Evolutionary conservation across 2,113 vertebrate genomes (phyloP).

Genomic region (Picathartes gymnocephalus): DNA sequence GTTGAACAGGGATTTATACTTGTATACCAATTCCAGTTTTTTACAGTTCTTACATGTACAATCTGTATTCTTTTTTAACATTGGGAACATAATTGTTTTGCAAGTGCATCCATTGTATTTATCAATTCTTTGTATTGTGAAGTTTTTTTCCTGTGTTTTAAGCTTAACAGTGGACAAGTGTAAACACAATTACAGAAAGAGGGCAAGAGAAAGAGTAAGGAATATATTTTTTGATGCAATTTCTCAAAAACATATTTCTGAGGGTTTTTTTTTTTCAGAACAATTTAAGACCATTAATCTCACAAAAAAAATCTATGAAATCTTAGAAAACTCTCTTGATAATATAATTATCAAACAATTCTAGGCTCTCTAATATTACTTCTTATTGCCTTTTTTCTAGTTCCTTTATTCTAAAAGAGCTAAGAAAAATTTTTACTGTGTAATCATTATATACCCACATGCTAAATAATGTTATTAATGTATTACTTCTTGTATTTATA

Average conservation of each 20-base stretch:
- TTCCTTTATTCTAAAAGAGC: not conserved
- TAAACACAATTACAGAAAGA: not conserved
- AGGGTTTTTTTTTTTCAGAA: not conserved
- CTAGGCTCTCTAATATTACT: not conserved
- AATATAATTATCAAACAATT: not conserved
- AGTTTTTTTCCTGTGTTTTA: not conserved
- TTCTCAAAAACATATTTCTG: not conserved
- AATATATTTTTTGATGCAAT: not conserved
- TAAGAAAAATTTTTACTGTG: not conserved
- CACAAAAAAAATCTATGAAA: not conserved
- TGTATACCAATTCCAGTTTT: not conserved
- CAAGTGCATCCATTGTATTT: not conserved
- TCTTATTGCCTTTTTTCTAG: not conserved
- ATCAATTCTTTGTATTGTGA: not conserved
- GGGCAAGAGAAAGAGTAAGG: not conserved
- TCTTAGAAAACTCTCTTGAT: rapidly evolving
- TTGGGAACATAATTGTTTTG: not conserved
- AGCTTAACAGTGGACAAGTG: not conserved
- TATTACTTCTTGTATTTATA: not conserved
- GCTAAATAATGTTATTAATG: not conserved
- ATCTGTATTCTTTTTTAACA: not conserved
- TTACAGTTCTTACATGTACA: not conserved
- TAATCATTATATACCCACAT: not conserved
- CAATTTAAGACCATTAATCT: not conserved
- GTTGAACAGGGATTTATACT: not conserved